Evolutionary conservation across 2,888 invertebrate species (phyloP).

Genomic region (Xanthorhoe designata): DNA sequence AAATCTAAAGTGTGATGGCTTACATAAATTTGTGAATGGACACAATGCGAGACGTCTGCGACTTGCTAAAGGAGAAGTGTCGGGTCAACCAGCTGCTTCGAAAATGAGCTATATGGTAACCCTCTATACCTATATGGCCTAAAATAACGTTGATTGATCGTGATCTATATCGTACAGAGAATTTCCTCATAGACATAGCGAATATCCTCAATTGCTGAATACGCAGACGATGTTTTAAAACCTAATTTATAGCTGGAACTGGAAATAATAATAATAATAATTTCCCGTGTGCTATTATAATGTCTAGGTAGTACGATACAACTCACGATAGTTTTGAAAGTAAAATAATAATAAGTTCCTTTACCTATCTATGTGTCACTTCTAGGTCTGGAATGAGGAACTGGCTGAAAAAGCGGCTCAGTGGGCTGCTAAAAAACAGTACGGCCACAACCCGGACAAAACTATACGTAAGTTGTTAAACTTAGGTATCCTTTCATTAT

Average conservation of each 20-base stretch:
- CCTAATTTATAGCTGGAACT: no score
- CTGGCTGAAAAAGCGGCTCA: conserved; percentile 62
- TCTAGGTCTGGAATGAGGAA: conserved; percentile 71
- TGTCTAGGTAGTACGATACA: no score
- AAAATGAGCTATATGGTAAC: conserved; percentile 59
- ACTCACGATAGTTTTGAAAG: no score
- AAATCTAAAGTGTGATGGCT: conserved; percentile 49
- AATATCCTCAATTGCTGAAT: not conserved
- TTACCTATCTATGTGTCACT: conserved; percentile 1
- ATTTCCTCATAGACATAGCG: not conserved
- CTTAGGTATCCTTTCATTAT: no score
- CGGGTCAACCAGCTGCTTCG: conserved; percentile 55
- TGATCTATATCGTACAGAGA: no score
- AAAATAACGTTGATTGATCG: no score
- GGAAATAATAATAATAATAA: no score
- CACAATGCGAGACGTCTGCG: conserved; percentile 55
- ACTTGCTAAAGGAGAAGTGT: conserved; percentile 50
- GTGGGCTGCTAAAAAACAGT: conserved; percentile 59
- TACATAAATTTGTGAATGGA: conserved; percentile 53
- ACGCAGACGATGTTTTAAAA: not conserved
- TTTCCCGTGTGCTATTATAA: no score
- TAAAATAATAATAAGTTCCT: no score
- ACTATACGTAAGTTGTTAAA: conserved; percentile 56
- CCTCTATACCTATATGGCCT: not conserved
- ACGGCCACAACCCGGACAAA: conserved; percentile 64